phyloP scores from a whole-genome alignment of 2,113 vertebrate species.

The Entelurus aequoreus region DNA sequence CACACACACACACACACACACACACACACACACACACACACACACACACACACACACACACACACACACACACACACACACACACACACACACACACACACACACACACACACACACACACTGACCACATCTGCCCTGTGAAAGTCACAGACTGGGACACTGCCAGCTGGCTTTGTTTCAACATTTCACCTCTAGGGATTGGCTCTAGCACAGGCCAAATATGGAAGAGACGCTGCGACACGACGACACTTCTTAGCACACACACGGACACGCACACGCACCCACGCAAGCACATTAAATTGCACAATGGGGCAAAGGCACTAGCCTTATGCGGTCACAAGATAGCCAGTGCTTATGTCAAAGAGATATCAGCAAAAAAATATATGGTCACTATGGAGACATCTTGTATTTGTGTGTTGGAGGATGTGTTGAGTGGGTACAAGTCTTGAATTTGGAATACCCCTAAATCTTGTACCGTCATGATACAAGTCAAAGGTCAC shows the following conservation, averaged over 20 bases:
- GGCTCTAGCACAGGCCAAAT: conserved; percentile 66
- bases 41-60: too few relatives aligned
- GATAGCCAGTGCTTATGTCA: conserved; percentile 30
- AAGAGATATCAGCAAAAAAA: conserved; percentile 33
- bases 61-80: too few relatives aligned
- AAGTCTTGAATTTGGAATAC: conserved; percentile 42
- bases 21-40: too few relatives aligned
- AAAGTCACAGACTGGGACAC: conserved; percentile 53
- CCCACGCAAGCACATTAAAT: conserved; percentile 25
- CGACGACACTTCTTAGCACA: conserved; percentile 23
- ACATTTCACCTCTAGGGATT: conserved; percentile 62
- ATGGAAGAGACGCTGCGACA: conserved; percentile 55
- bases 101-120: conserved; percentile 5
- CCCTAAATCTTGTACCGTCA: conserved; percentile 29
- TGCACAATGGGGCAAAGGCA: conserved; percentile 34
- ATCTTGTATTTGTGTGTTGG: neutral
- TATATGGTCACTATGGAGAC: conserved; percentile 46
- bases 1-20: conserved; percentile 11
- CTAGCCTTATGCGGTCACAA: conserved; percentile 69
- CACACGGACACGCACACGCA: conserved; percentile 7
- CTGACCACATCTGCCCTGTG: conserved; percentile 63
- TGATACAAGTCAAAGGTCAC: conserved; percentile 57
- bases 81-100: neutral
- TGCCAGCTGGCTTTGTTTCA: conserved; percentile 68
- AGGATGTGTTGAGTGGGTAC: neutral